phyloP scores from a whole-genome alignment of 2,888 invertebrate species.

The Trileptium ribeirensis region DNA sequence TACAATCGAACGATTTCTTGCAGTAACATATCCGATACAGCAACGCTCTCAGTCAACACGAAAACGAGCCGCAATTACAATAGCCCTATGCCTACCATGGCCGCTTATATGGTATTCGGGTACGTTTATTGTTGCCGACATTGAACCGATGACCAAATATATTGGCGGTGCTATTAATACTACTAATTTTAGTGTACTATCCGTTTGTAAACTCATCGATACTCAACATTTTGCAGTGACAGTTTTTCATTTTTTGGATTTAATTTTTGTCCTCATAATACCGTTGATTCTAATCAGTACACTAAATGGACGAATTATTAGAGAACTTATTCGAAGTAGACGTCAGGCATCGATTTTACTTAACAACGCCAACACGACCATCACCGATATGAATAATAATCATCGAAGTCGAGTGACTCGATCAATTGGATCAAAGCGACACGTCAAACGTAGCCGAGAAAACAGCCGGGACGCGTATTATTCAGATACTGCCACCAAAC shows the following conservation, averaged over 20 bases:
- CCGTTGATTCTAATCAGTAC: background rate
- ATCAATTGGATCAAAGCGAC: no score
- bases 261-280: background rate
- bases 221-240: background rate
- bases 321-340: background rate
- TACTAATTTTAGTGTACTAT: background rate
- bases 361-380: no score
- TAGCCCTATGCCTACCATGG: background rate
- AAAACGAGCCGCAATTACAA: background rate
- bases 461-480: no score
- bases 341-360: background rate
- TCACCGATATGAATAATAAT: no score
- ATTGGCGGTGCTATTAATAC: background rate
- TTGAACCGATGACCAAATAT: background rate
- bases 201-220: background rate
- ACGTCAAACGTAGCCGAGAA: no score
- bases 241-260: slow-evolving; percentile 1
- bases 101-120: background rate
- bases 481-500: no score
- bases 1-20: slow-evolving; percentile 16
- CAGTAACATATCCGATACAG: background rate
- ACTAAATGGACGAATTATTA: background rate
- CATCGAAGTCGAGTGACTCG: no score
- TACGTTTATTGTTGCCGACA: background rate
- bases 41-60: background rate